These are phyloP conservation scores for Sebastolobus altivelis DNA, from an alignment of 2,797 vertebrate species.

Conservation along the genomic window DNA sequence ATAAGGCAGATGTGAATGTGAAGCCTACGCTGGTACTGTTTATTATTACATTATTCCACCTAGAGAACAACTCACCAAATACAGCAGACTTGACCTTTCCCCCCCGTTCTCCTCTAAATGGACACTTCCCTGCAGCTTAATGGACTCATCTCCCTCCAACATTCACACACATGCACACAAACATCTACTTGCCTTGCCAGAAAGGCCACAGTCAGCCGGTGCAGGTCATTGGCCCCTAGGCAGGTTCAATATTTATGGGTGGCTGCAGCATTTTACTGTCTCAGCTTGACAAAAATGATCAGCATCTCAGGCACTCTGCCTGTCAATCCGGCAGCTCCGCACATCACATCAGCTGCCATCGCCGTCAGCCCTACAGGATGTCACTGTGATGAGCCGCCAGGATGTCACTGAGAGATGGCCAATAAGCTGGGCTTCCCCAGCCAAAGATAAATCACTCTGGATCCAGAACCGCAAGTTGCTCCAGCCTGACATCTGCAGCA, in stretches of 20 bases:
- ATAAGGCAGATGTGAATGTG: background rate
- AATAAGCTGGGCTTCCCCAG: conserved; percentile 30
- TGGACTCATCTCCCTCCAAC: conserved; percentile 20
- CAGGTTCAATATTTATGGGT: conserved; percentile 80
- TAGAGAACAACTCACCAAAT: conserved; percentile 21
- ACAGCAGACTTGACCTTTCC: conserved; percentile 46
- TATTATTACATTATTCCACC: conserved; percentile 35
- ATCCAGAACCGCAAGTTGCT: conserved; percentile 2
- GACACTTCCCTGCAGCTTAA: conserved; percentile 50
- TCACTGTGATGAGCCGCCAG: conserved; percentile 45
- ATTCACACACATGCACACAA: conserved; percentile 33
- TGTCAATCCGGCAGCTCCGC: conserved; percentile 60
- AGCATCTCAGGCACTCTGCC: conserved; percentile 66
- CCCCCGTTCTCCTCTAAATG: conserved; percentile 14
- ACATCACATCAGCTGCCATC: conserved; percentile 58
- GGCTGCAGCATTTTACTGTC: conserved; percentile 64
- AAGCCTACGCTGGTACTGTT: conserved; percentile 4
- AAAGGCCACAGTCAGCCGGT: conserved; percentile 52
- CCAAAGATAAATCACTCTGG: conserved; percentile 19
- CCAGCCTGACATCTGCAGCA: background rate
- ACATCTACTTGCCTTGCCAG: conserved; percentile 23
- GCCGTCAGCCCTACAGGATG: conserved; percentile 41
- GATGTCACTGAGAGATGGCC: conserved; percentile 37
- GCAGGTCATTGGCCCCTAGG: conserved; percentile 70
- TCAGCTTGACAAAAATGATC: conserved; percentile 76